Evolutionary conservation across 2,113 vertebrate species (phyloP).

Genomic region (Hydropotes inermis): DNA sequence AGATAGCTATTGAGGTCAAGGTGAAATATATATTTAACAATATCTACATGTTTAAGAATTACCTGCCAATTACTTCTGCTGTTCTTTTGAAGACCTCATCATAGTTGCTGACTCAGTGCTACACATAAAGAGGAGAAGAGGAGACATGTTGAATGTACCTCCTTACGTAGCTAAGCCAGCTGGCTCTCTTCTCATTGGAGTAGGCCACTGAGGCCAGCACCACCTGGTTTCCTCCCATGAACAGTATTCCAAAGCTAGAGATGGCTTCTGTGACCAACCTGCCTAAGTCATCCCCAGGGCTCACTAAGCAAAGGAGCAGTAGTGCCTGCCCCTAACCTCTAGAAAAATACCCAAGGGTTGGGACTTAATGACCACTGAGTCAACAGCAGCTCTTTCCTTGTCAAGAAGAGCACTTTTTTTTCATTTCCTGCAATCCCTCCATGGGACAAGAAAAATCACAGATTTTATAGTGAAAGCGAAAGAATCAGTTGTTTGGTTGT

Average conservation of each 20-base stretch:
- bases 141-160: neutral
- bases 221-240: neutral
- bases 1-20: neutral
- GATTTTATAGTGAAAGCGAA: neutral
- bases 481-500: neutral
- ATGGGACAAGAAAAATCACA: neutral
- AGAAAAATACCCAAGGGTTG: conserved; percentile 22
- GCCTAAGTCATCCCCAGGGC: neutral
- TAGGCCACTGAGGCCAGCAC: neutral
- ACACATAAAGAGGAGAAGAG: neutral
- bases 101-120: neutral
- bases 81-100: neutral
- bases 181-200: neutral
- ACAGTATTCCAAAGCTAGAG: neutral
- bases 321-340: neutral
- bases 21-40: conserved; percentile 4
- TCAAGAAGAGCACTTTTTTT: conserved; percentile 34
- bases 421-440: conserved; percentile 19
- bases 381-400: neutral
- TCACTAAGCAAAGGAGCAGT: neutral
- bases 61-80: neutral
- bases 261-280: neutral
- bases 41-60: neutral
- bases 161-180: neutral
- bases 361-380: neutral